Base-by-base conservation (phyloP, 2,113 vertebrate genomes). In the Oreochromis tanganicae region DNA sequence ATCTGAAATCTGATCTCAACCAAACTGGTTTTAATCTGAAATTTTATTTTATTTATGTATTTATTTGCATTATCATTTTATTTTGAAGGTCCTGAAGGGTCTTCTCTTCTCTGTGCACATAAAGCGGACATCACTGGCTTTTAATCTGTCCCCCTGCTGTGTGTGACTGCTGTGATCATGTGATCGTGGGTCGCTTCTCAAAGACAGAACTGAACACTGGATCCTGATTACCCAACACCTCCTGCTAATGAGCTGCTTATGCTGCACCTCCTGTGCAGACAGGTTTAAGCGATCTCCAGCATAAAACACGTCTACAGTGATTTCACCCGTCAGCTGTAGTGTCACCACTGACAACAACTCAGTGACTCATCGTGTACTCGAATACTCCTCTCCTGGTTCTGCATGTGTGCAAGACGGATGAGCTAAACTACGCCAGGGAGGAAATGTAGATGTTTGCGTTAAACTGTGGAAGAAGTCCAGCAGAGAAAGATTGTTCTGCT, bases 311-410 rank as follows among this genome's bases (percentile, higher is more conserved):
- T 75, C 71, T 11, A 19, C 24, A 32, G 71, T 12, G 43, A 75
- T 75, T 50, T 75, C 71, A 75, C 16, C 46, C 17, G 50, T 78
- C 27, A 52, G 73, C 46, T 78, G 73, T 34, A 75, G 71, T 50
- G 71, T 75, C 71, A 19, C 24, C 43, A 8, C 71, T 48, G 71
- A 50, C 16, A 75, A 75, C 9, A 12, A 75, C 71, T 6, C 16
- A 32, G 46, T 78, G 73, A 78, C 16, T 78, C 73, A 52, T 5
- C 17, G 2, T n/a, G 27, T 19, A 78, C 73, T 78, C 10, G 4
- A 75, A 50, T 12, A 75, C 43, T 50, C 24, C 24, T 75, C 46
- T 50, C 16, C 27, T 32, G 43, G 27, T 78, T 52, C 27, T 52
- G 46, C 46, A n/a, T 78, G 27, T 34, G 46, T 52, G 46, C 17